phyloP scores from a whole-genome alignment of 2,797 vertebrate genomes.

The Schizopygopsis pylzovi region DNA sequence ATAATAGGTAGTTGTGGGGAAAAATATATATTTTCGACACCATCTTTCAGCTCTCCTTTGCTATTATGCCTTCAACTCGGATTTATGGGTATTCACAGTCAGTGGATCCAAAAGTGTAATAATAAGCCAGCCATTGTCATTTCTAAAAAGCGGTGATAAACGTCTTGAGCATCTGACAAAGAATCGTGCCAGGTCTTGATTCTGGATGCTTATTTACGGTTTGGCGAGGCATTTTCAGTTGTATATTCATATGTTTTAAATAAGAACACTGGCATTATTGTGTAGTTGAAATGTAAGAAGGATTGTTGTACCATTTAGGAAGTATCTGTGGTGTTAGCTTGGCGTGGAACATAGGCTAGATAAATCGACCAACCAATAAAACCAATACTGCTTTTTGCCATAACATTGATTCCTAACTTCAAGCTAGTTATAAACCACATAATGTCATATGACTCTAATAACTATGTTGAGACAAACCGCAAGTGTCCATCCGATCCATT shows the following conservation, averaged over 20 bases:
- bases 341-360: not conserved
- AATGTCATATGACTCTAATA: conserved; percentile 4
- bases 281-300: not conserved
- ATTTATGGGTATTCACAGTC: conserved; percentile 30
- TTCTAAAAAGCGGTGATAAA: not conserved
- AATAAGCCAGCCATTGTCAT: conserved; percentile 4
- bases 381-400: not conserved
- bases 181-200: not conserved
- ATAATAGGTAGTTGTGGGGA: conserved; percentile 22
- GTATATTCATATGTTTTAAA: not conserved
- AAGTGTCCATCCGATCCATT: conserved; percentile 4
- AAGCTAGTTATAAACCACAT: conserved; percentile 6
- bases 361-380: conserved; percentile 17
- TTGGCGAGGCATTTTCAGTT: not conserved
- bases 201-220: not conserved
- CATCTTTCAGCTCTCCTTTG: conserved; percentile 21
- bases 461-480: conserved; percentile 38
- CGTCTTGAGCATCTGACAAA: not conserved
- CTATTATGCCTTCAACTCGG: conserved; percentile 22
- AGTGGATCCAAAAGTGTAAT: conserved; percentile 17
- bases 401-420: conserved; percentile 2
- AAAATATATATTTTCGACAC: not conserved
- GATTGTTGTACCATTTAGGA: not conserved
- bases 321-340: conserved; percentile 3
- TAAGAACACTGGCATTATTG: not conserved